Base-by-base conservation (phyloP, 2,113 vertebrate genomes). In the Rynchops niger region DNA sequence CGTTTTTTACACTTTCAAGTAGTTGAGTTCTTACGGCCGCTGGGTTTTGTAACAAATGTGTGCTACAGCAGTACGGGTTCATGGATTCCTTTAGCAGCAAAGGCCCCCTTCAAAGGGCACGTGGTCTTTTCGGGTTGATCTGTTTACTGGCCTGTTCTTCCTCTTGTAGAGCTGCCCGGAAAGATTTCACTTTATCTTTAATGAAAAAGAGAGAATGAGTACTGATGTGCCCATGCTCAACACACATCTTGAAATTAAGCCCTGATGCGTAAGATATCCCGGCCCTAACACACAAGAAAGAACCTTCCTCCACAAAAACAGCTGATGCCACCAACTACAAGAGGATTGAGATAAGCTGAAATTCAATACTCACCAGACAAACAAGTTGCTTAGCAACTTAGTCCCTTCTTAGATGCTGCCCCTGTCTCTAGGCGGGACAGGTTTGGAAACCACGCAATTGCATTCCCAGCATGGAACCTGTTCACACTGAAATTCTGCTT, bases 81-180 rank as follows among this genome's bases (percentile, higher is more conserved):
- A 5, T 93, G 59, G 96, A 91, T 91, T 97, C 95, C 94, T 96
- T 97, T 90, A 97, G 97, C 97, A 98, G 97, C 97, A 95, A 92
- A 92, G 52, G 52, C 72, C 90, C 34, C 27, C 76, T 97, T 98
- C 99, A 99, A 97, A 99, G 99, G 59, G 99, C 98, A 66, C 99
- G 98, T 91, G 99, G 99, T 98, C 99, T 99, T 96, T 99, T 99
- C n/a, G 99, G 99, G 95, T 99, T 99, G 88, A 99, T 99, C 98
- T 99, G 99, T 98, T 99, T 99, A 98, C 99, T 99, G 69, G 99
- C 99, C 93, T 99, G 99, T 95, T 99, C 99, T 89, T 99, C 99
- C 62, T 99, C 99, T 97, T 99, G 99, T 11, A 99, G 98, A 43
- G 99, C 96, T 80, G 99, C 98, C 58, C 99, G 99, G 98, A 99